Percentiles rank a stretch among this genome's conserved stretches.
Conservation (phyloP, 2,888 invertebrate genomes). For the Cephus pulcher region DNA sequence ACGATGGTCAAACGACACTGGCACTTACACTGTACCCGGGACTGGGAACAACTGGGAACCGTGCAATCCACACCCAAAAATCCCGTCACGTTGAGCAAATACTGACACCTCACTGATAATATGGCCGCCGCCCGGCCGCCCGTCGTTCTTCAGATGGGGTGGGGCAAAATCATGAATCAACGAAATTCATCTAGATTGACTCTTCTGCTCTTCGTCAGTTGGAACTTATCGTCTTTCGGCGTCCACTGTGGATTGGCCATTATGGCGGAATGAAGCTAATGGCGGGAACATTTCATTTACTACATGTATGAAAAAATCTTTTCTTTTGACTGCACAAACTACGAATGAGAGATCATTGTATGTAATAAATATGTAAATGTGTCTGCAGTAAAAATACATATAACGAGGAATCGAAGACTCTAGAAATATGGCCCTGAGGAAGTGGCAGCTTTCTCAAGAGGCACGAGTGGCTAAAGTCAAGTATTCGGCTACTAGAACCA, state of each 20-base stretch:
- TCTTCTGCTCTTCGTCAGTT: not conserved
- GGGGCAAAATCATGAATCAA: constrained; percentile 15
- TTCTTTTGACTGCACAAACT: not conserved
- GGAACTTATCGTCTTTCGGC: not conserved
- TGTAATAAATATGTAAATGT: not conserved
- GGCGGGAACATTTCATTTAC: not conserved
- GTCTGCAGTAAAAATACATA: not conserved
- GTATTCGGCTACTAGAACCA: not conserved
- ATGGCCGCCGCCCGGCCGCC: constrained; percentile 60
- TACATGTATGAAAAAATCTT: not conserved
- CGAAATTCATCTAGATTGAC: not conserved
- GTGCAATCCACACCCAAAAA: constrained; percentile 65
- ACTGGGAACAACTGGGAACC: constrained; percentile 47
- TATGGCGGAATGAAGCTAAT: not conserved
- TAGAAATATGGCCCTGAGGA: not conserved
- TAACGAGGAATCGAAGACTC: not conserved
- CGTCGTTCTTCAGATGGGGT: constrained; percentile 28
- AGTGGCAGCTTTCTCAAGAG: not conserved
- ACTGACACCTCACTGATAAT: constrained; percentile 67
- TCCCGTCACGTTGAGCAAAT: constrained; percentile 64
- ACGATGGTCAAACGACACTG: constrained; percentile 54
- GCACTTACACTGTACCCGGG: constrained; percentile 45
- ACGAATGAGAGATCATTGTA: not conserved
- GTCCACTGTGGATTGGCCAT: not conserved
- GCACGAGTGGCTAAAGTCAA: not conserved